Evolutionary conservation across 2,888 invertebrate species (phyloP), one percentile per base, ranked within the genome.

Genomic region (Creontiades dilutus): DNA sequence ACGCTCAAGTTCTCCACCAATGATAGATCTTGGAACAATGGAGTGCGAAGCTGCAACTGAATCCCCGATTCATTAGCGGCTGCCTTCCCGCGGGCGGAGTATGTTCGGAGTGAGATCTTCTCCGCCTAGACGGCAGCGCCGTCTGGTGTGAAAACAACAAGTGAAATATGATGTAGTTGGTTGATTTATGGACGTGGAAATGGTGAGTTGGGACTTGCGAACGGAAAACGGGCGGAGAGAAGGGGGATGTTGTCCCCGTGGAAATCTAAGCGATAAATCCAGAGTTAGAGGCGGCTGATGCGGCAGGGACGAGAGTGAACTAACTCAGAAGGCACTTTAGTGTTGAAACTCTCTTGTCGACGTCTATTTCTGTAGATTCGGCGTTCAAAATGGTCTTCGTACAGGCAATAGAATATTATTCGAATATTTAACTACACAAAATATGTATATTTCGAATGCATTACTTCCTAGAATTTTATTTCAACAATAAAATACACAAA

Each of bases 91-190:
- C 85, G 57, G n/a, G n/a, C 28, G 61, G 14, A 85, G 85, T 52
- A 16, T 85, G 52, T 85, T 57, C 28, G 23, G 37, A 37, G 57
- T n/a, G 55, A 37, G 57, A 57, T n/a, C 46, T 37, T 61, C 61
- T 14, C 37, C 85, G 23, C 27, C 82, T 47, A 48, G 52, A 82
- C 28, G 48, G 28, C 52, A 47, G 37, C 23, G 46, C 48, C 82
- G 48, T 37, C 37, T 28, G 28, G 85, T 37, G 46, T 55, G 85
- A 57, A 85, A 85, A 85, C 85, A 86, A 86, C 86, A 86, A 86
- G 86, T 86, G 86, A 86, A 86, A 86, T 86, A 86, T 86, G 86
- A 86, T 86, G 86, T 86, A 86, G 75, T 75, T 28, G 52, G 57
- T 85, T 86, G 86, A 86, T 86, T 86, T 86, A 86, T 86, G 86